Conservation (phyloP, 2,113 vertebrate species). For the Pelusios castaneus region DNA sequence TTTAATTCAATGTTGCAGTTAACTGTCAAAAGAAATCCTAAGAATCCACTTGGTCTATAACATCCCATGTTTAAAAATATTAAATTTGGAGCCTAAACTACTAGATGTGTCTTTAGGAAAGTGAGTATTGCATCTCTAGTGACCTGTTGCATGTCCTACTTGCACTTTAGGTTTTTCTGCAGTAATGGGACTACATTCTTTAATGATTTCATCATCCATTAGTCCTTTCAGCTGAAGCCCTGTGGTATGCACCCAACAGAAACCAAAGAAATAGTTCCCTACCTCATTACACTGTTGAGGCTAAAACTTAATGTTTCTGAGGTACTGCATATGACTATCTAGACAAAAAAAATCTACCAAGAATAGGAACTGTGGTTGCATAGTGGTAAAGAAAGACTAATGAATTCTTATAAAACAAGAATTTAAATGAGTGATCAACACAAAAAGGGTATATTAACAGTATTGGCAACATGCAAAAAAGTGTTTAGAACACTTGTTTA, state of each 20-base stretch:
- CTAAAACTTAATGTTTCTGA: not conserved
- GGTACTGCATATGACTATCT: not conserved
- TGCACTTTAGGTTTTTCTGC: slow-evolving; percentile 22
- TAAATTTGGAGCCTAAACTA: not conserved
- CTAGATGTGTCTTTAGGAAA: not conserved
- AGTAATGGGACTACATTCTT: slow-evolving; percentile 62
- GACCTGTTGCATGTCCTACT: not conserved
- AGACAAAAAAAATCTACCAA: not conserved
- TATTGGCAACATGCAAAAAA: not conserved
- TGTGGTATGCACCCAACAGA: slow-evolving; percentile 37
- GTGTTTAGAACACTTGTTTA: not conserved
- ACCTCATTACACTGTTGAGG: not conserved
- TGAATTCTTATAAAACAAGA: not conserved
- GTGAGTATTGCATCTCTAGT: not conserved
- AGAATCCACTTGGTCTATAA: not conserved
- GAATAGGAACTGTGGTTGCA: too few species aligned
- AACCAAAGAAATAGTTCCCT: not conserved
- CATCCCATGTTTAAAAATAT: not conserved
- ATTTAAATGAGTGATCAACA: not conserved
- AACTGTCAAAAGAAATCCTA: not conserved
- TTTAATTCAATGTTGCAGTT: not conserved
- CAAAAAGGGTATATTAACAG: not conserved
- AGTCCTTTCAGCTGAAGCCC: not conserved
- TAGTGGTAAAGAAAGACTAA: too few species aligned
- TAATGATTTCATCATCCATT: slow-evolving; percentile 58